Evolutionary conservation across 1,140 invertebrate genomes (phyloP), one percentile per base, ranked within the genome.

Genomic region (Nephotettix cincticeps): DNA sequence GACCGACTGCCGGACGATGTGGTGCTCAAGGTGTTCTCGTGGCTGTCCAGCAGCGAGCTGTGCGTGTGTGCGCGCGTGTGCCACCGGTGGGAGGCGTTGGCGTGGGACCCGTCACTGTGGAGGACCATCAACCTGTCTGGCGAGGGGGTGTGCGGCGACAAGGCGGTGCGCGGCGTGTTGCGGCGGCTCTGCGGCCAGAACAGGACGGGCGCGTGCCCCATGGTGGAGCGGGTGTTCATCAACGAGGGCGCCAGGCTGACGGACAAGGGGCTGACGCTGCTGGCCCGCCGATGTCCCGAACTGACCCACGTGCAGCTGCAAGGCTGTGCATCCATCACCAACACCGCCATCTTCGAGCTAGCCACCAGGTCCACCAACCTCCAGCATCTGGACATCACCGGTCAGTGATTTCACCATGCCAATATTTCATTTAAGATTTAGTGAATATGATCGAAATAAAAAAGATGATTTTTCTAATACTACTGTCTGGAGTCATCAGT

Each of bases 31-130:
- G 89, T 95, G 61, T 91, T 94, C 71, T 86, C 86, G 32, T 90
- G 88, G 84, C 81, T 94, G n/a, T 84, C 89, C 73, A 92, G 91
- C 54, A 88, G 89, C 69, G 91, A 95, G 71, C 80, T 95, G 32
- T 93, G 92, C 75, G 85, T 87, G 21, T 87, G 92, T 79, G 90
- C 93, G 0, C 85, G 92, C 13, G 94, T 96, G 0, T 96, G 93
- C 76, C 82, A 89, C 14, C 82, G 91, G 27, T 95, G 95, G 84
- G 92, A 93, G 79, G 84, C 89, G 51, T 85, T 96, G 23, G 91
- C 90, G 17, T 95, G 93, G 93, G 88, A 90, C 14, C 91, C 91
- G 2, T 81, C 84, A 1, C 81, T 95, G 0, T 95, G 93, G 93
- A 85, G 88, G 68, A 84, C 83, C 23, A 89, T 93, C 45, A 84